Percentiles rank a stretch among this genome's conserved stretches.
These are phyloP conservation scores for Agrochola lota DNA, from an alignment of 2,888 invertebrate species.

Conservation along the genomic window DNA sequence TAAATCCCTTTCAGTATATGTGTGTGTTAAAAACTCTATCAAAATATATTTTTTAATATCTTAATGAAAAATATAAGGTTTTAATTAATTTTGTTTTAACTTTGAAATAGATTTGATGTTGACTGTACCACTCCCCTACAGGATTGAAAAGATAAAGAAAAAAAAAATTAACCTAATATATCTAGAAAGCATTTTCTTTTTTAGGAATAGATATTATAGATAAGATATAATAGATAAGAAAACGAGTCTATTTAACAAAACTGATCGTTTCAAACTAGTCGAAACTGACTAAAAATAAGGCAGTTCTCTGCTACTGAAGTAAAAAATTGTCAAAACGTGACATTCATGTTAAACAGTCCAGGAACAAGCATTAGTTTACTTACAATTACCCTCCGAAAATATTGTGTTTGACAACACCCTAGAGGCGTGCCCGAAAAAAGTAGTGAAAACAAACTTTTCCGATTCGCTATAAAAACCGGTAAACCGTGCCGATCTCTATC, in stretches of 20 bases:
- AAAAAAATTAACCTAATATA: background rate
- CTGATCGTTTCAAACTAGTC: conserved; percentile 15
- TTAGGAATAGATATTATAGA: too few relatives aligned
- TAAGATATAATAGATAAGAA: too few relatives aligned
- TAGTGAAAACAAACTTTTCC: conserved; percentile 64
- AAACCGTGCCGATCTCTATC: conserved; percentile 62
- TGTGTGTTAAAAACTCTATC: background rate
- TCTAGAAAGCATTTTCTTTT: background rate
- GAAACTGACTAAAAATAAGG: conserved; percentile 13
- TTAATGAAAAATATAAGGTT: background rate
- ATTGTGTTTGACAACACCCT: conserved; percentile 63
- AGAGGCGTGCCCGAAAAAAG: conserved; percentile 55
- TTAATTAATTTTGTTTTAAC: background rate
- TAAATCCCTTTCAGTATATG: background rate
- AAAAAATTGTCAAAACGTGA: conserved; percentile 52
- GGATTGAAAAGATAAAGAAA: background rate
- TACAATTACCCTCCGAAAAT: conserved; percentile 44
- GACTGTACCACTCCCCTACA: background rate
- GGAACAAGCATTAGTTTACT: conserved; percentile 57
- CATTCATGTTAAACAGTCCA: conserved; percentile 37
- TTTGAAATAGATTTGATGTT: background rate
- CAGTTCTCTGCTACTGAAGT: conserved; percentile 1
- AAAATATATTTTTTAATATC: background rate
- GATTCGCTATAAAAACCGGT: conserved; percentile 66
- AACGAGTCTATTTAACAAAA: background rate